Percentiles rank a stretch among this genome's conserved stretches.
Evolutionary conservation across 1,140 invertebrate species (phyloP).

Genomic region (Lordiphosa stackelbergi): DNA sequence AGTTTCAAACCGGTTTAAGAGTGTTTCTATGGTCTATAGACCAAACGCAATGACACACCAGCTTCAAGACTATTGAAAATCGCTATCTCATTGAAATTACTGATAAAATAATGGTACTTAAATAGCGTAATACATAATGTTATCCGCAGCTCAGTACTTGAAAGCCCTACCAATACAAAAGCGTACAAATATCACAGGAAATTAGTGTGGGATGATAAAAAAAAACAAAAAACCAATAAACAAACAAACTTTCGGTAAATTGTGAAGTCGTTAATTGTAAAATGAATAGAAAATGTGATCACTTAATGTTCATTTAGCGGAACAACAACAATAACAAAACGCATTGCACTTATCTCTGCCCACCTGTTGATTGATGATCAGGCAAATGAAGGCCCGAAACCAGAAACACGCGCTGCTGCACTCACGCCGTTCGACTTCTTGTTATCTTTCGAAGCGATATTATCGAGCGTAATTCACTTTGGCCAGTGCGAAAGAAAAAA

Average conservation of each 20-base stretch:
- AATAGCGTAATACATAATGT: too few species aligned
- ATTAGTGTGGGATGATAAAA: too few species aligned
- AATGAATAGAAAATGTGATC: slow-evolving; percentile 35
- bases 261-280: slow-evolving; percentile 12
- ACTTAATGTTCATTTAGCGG: slow-evolving; percentile 24
- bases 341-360: slow-evolving; percentile 4
- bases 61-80: too few species aligned
- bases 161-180: too few species aligned
- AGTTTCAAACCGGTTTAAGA: too few species aligned
- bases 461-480: slow-evolving; percentile 19
- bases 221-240: background rate
- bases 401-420: slow-evolving; percentile 28
- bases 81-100: too few species aligned
- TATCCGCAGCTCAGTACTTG: too few species aligned
- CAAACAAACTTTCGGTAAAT: background rate
- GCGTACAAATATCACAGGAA: too few species aligned
- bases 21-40: too few species aligned
- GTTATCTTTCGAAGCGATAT: slow-evolving; percentile 17
- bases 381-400: slow-evolving; percentile 12
- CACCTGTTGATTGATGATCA: slow-evolving; percentile 33
- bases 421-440: too few species aligned
- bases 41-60: slow-evolving; percentile 1
- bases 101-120: too few species aligned
- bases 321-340: slow-evolving; percentile 9
- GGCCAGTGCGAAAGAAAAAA: background rate